phyloP scores from a whole-genome alignment of 2,113 vertebrate genomes.

The Vidua macroura region DNA sequence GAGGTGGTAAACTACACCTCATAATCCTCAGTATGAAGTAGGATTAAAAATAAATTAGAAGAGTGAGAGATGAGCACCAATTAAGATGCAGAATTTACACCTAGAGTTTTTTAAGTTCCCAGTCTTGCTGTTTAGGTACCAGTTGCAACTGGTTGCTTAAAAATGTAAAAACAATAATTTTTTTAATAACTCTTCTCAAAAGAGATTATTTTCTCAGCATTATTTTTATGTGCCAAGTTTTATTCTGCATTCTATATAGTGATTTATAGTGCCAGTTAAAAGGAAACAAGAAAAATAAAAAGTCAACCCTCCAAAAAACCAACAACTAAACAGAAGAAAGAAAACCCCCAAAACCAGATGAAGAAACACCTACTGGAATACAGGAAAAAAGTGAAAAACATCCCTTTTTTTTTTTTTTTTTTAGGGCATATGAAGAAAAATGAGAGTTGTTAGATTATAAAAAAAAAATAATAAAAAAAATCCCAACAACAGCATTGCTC shows the following conservation, averaged over 20 bases:
- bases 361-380: not conserved
- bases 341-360: not conserved
- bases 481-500: not conserved
- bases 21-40: not conserved
- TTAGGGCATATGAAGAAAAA: not conserved
- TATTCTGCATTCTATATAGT: not conserved
- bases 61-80: fast-evolving
- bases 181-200: not conserved
- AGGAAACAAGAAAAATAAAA: not conserved
- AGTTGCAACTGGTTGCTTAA: not conserved
- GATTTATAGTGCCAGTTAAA: not conserved
- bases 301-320: not conserved
- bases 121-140: not conserved
- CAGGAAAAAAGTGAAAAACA: not conserved
- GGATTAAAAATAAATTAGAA: not conserved
- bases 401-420: not conserved
- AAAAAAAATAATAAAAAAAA: not conserved
- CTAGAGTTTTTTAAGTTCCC: not conserved
- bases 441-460: not conserved
- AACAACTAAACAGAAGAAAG: not conserved
- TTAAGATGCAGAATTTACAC: not conserved
- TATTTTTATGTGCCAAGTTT: not conserved
- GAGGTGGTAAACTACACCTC: not conserved
- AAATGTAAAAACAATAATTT: not conserved
- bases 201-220: not conserved